Base-by-base conservation (phyloP, 2,888 invertebrate genomes). In the Pristionchus japonicus region DNA sequence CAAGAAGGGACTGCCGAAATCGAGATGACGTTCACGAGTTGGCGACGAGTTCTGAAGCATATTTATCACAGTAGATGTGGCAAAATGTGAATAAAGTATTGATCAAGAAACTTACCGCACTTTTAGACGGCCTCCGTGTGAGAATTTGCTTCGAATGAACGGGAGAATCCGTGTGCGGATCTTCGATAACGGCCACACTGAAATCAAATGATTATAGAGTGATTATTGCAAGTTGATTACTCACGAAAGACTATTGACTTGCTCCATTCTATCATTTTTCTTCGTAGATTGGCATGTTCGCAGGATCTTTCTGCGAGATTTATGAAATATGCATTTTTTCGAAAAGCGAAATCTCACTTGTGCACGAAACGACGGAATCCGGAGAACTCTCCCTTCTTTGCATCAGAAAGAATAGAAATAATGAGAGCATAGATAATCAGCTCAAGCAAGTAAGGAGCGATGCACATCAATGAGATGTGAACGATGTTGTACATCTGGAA, bases 401-500 rank as follows among this genome's bases (percentile, higher is more conserved):
- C 91, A 43, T 90, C 90, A 85, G 90, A 90, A 40, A 92, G 85
- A 67, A 91, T 88, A 52, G 90, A 91, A n/a, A 92, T 74, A 20
- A 91, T 92, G 31, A 89, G 23, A 15, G 91, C 90, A 86, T 91
- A 91, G 86, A 90, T 91, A 40, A 91, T 88, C 34, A 91, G 61
- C 47, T 91, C 91, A 37, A 90, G 34, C 3, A 89, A 49, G 86
- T 91, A 92, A 9, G 92, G 92, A 49, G 91, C 57, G 15, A 91
- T 90, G 67, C 90, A 91, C 83, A 92, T 91, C 31, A 91, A 90
- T 17, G 91, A 89, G 17, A 92, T 85, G 88, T 92, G 92, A 52
- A 91, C 83, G 20, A 91, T 87, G 82, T 91, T 92, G 88, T 91
- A 92, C 9, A 91, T 87, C 91, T 92, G 86, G 90, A 91, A 37